phyloP scores from a whole-genome alignment of 2,888 invertebrate species.

The Selenia dentaria region DNA sequence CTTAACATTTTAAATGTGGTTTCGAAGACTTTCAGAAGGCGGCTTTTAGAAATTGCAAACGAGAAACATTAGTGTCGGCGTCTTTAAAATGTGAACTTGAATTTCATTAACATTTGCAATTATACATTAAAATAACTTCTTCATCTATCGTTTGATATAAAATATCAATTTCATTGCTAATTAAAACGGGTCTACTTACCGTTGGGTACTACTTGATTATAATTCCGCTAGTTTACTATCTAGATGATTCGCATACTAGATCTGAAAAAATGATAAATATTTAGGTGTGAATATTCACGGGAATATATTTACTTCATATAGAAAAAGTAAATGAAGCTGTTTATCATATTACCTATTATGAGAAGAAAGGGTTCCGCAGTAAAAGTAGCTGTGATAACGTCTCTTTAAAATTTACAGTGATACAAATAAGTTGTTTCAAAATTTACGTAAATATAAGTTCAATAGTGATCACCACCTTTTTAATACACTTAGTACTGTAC shows the following conservation, averaged over 20 bases:
- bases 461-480: too few relatives aligned
- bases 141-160: conserved; percentile 5
- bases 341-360: too few relatives aligned
- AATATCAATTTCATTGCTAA: conserved; percentile 8
- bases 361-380: too few relatives aligned
- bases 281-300: conserved; percentile 7
- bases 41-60: not conserved
- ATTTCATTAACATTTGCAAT: not conserved
- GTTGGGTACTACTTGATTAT: conserved; percentile 1
- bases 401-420: too few relatives aligned
- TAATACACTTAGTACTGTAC: too few relatives aligned
- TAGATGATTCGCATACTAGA: not conserved
- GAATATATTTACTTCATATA: too few relatives aligned
- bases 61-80: not conserved
- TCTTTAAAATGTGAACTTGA: not conserved
- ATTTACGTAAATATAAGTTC: too few relatives aligned
- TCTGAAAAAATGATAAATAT: conserved; percentile 8
- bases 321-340: too few relatives aligned
- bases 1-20: not conserved
- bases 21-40: not conserved
- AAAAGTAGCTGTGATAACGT: too few relatives aligned
- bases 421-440: too few relatives aligned
- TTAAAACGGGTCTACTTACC: conserved; percentile 12
- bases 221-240: not conserved
- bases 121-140: not conserved